Base-by-base conservation (phyloP, 2,888 invertebrate species). In the Dryocosmus kuriphilus region DNA sequence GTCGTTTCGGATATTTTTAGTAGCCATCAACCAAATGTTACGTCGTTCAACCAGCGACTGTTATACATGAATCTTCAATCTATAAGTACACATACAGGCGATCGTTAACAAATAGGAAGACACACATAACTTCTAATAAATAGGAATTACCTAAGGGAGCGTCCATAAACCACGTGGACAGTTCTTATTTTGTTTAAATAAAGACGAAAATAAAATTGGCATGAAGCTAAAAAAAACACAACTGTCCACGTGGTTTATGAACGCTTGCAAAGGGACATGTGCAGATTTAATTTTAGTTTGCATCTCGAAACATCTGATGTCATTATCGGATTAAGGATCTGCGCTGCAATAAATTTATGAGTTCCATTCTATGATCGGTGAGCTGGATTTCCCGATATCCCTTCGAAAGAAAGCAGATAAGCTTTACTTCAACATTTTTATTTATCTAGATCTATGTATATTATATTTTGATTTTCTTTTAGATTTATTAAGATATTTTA, bases 1-100 rank as follows among this genome's bases (percentile, higher is more conserved):
- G 83, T 82, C 79, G 79, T 82, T 85, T 84, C 77, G 80, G 78
- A 32, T 88, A 88, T 88, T 88, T 88, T 88, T 88, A 88, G 88
- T 81, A 80, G 51, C 41, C 79, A 76, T 77, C 41, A 41, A 24
- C 65, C 14, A 65, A 65, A 65, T 65, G 65, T 65, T 63, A 63
- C 35, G 35, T 32, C 62, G 62, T 32, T 65, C 41, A 65, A 27
- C 5, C 24, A 65, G 38, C 1, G 38, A 41, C 65, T 35, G 30
- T 30, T 63, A n/a, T 63, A 35, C 35, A 5, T n/a, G 7, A 32
- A 11, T 63, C 22, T 63, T n/a, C 2, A 32, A 11, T 63, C 22
- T 63, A 30, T 32, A 63, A 63, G 35, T 9, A 63, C 62, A 32
- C 30, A 35, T 63, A 63, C n/a, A 35, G 1, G 11, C 14, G 32